A percentile compares a stretch with the other conserved stretches of the same genome.
These are phyloP conservation scores for Sinocyclocheilus maitianheensis DNA, from an alignment of 2,113 vertebrate genomes.

Conservation along the genomic window DNA sequence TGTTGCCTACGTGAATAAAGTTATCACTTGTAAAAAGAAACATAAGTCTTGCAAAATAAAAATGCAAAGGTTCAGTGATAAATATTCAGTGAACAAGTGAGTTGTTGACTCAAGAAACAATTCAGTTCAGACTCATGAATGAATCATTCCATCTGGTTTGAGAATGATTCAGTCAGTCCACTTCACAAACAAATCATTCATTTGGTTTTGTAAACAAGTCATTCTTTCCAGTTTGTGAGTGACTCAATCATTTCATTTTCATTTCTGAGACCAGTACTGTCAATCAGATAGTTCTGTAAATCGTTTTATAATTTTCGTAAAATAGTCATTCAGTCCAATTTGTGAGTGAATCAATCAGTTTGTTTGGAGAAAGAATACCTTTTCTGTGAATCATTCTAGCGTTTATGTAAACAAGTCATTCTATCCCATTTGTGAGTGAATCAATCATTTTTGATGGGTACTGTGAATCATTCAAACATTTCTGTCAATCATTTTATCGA, in stretches of 20 bases:
- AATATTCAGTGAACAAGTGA: neutral
- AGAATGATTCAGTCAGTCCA: neutral
- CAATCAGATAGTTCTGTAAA: neutral
- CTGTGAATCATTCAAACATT: too few species aligned
- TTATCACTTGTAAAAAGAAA: neutral
- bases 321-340: neutral
- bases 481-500: too few species aligned
- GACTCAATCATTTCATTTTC: neutral
- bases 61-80: neutral
- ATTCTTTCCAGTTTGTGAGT: too few species aligned
- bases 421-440: neutral
- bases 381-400: neutral
- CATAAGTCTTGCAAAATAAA: neutral
- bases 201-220: neutral
- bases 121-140: neutral
- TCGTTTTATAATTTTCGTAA: neutral
- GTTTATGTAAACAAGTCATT: neutral
- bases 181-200: neutral
- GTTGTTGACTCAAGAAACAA: neutral
- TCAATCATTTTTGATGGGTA: neutral
- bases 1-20: neutral
- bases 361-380: too few species aligned
- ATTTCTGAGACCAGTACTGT: neutral
- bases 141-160: neutral
- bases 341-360: neutral